Base-by-base conservation (phyloP, 2,113 vertebrate species). In the Ranitomeya imitator region DNA sequence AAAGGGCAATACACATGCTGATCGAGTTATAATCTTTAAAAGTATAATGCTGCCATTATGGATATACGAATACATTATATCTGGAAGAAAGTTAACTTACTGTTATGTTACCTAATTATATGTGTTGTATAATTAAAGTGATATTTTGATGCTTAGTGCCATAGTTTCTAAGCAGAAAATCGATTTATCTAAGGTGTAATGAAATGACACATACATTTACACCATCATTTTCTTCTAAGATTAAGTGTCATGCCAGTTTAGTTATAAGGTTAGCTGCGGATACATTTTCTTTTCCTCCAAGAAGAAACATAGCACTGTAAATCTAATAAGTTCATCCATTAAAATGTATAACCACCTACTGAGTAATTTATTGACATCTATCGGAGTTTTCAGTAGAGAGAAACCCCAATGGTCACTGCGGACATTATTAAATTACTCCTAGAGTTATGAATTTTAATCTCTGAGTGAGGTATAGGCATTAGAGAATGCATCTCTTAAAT, bases 391-490 rank as follows among this genome's bases (percentile, higher is more conserved):
- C 54, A 52, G 82, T 51, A 67, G 65, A 52, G 14, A 67, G 8
- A 51, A 86, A 59, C 54, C 73, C 85, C 12, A 61, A 13, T 76
- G 85, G 57, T 73, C 69, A 54, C 21, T 61, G 7, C 61, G 73
- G 19, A 76, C 71, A 77, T 52, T 76, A 86, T 60, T 77, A 76
- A 61, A 76, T 86, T 86, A 61, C 55, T 51, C 57, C 71, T 45
- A 78, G 12, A 77, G 85, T 21, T 77, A 77, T 63, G 51, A 19
- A 86, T 86, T 61, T 21, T 63, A 73, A 57, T 73, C 67, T 74
- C 51, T 51, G 55, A 77, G 37, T 6, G 8, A 45, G 55, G 37
- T 51, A 86, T 76, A 77, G 73, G 73, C 81, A 83, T 51, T 12
- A 10, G 59, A 9, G 60, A 83, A 51, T 21, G 19, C 14, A 45